A percentile compares a stretch with the other conserved stretches of the same genome.
Evolutionary conservation across 2,113 vertebrate species (phyloP).

Genomic region (Coracopsis vasa): DNA sequence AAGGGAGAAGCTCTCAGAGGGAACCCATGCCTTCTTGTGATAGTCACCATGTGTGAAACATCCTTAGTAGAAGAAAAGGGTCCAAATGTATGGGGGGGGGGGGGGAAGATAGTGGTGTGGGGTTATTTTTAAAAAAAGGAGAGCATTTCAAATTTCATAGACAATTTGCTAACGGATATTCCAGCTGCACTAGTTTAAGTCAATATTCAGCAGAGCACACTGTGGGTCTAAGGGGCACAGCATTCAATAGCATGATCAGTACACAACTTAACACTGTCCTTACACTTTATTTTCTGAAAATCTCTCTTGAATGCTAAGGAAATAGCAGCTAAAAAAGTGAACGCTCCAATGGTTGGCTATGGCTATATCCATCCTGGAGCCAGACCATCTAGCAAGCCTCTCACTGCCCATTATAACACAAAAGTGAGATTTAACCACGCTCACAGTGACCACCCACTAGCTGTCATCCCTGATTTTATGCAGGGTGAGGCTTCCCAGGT

Average conservation of each 20-base stretch:
- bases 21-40: neutral
- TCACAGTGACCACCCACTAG: neutral
- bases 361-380: neutral
- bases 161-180: neutral
- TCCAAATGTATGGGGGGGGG: too few relatives aligned
- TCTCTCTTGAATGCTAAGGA: neutral
- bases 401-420: neutral
- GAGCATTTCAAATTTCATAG: neutral
- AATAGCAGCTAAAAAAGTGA: neutral
- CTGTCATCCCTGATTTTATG: neutral
- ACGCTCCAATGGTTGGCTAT: neutral
- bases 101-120: neutral
- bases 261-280: neutral
- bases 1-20: neutral
- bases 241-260: neutral
- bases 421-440: neutral
- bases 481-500: neutral
- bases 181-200: neutral
- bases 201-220: neutral
- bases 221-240: neutral
- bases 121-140: neutral
- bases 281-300: neutral
- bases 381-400: neutral
- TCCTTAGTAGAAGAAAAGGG: neutral
- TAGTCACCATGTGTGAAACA: neutral